A percentile compares a stretch with the other conserved stretches of the same genome.
These are phyloP conservation scores for Strigamia transsilvanica DNA, from an alignment of 2,888 invertebrate species.

Conservation along the genomic window DNA sequence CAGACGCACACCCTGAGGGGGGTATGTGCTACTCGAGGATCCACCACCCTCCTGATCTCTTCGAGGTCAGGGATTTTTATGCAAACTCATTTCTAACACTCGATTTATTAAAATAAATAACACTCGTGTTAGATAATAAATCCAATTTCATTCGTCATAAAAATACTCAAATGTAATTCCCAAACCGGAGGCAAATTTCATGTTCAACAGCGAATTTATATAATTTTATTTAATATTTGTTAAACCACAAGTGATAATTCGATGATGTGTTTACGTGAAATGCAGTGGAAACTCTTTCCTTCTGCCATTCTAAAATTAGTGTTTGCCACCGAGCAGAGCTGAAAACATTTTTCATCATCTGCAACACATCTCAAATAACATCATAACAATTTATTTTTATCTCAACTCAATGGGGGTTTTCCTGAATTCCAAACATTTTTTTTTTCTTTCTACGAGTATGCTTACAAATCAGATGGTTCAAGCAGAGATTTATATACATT, in stretches of 20 bases:
- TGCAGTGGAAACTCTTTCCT: not conserved
- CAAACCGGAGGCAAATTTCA: not conserved
- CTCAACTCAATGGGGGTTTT: constrained; percentile 44
- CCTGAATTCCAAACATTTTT: constrained; percentile 7
- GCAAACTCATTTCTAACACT: not conserved
- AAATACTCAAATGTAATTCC: not conserved
- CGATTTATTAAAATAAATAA: constrained; percentile 1
- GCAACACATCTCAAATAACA: constrained; percentile 36
- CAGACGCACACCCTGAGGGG: constrained; percentile 46
- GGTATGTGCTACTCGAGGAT: constrained; percentile 37
- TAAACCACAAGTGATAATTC: not conserved
- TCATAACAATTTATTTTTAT: constrained; percentile 43
- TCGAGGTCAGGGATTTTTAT: constrained; percentile 26
- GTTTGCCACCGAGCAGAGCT: not conserved
- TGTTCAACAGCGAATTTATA: not conserved
- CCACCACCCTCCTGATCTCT: not conserved
- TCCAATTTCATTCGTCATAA: not conserved
- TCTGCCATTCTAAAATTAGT: constrained; percentile 43
- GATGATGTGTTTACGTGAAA: not conserved
- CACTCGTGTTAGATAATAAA: not conserved
- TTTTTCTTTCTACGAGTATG: not conserved
- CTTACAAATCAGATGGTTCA: not conserved
- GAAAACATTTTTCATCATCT: constrained; percentile 40
- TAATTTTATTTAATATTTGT: not conserved
- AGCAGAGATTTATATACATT: too few relatives aligned